A percentile compares a stretch with the other conserved stretches of the same genome.
These are phyloP conservation scores for Hyperoplus lanceolatus DNA, from an alignment of 2,797 vertebrate genomes.

Conservation along the genomic window DNA sequence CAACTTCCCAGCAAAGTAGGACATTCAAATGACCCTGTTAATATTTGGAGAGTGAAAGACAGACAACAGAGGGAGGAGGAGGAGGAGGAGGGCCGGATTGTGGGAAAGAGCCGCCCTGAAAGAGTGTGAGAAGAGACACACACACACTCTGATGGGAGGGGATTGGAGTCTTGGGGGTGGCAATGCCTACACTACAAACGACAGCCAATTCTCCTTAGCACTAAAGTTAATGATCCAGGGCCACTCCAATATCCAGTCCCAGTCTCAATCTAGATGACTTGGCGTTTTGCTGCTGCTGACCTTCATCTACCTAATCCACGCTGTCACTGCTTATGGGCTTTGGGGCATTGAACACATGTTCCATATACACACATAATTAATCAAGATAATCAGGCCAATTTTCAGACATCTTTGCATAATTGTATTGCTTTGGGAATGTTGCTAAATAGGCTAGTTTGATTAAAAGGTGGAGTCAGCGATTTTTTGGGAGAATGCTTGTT, in stretches of 20 bases:
- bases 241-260: slow-evolving; percentile 32
- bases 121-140: slow-evolving; percentile 33
- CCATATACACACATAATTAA: slow-evolving; percentile 10
- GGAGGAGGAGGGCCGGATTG: slow-evolving; percentile 2
- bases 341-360: slow-evolving; percentile 7
- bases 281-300: slow-evolving; percentile 68
- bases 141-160: slow-evolving; percentile 27
- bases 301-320: slow-evolving; percentile 58
- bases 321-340: slow-evolving; percentile 5
- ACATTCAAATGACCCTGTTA: slow-evolving; percentile 70
- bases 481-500: too few relatives aligned
- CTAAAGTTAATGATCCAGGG: slow-evolving; percentile 81
- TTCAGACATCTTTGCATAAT: slow-evolving; percentile 16
- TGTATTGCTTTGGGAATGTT: not conserved
- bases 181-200: slow-evolving; percentile 12
- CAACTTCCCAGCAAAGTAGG: slow-evolving; percentile 61
- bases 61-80: slow-evolving; percentile 38
- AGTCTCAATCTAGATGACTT: slow-evolving; percentile 58
- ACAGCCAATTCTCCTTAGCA: slow-evolving; percentile 67
- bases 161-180: slow-evolving; percentile 30
- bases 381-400: slow-evolving; percentile 7
- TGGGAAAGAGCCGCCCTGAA: not conserved
- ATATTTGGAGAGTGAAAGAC: slow-evolving; percentile 67
- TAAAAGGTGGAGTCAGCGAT: not conserved
- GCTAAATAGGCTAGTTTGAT: slow-evolving; percentile 3